Percentiles rank a stretch among this genome's conserved stretches.
Evolutionary conservation across 2,113 vertebrate species (phyloP).

Genomic region (Sebastes fasciatus): DNA sequence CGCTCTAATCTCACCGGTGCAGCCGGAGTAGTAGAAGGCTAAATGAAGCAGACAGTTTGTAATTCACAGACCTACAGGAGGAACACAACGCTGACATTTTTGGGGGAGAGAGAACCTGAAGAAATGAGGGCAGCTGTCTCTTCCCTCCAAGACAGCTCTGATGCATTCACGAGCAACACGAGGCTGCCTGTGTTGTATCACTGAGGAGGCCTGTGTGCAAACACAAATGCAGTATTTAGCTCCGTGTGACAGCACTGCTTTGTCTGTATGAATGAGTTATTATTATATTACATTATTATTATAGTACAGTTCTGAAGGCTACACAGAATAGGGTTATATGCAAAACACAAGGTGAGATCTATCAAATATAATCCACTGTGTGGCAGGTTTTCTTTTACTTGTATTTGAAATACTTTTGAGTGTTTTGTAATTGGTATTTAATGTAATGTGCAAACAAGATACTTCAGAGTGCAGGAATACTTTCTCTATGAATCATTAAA

Average conservation of each 20-base stretch:
- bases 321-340: too few relatives aligned
- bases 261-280: background rate
- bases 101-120: background rate
- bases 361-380: too few relatives aligned
- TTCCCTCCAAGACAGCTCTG: background rate
- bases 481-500: too few relatives aligned
- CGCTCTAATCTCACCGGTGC: background rate
- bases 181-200: background rate
- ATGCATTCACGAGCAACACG: background rate
- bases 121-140: constrained; percentile 18
- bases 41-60: constrained; percentile 7
- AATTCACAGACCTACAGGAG: background rate
- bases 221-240: background rate
- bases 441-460: too few relatives aligned
- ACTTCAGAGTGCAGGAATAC: too few relatives aligned
- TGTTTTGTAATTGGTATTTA: too few relatives aligned
- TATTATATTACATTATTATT: too few relatives aligned
- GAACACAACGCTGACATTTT: background rate
- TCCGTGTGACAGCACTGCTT: background rate
- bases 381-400: too few relatives aligned
- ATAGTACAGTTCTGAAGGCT: too few relatives aligned
- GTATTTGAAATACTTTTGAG: too few relatives aligned
- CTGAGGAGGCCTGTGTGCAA: background rate
- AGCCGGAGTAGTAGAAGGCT: background rate
- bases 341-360: too few relatives aligned